Percentiles rank a stretch among this genome's conserved stretches.
These are phyloP conservation scores for Dunckerocampus dactyliophorus DNA, from an alignment of 2,113 vertebrate genomes.

Conservation along the genomic window DNA sequence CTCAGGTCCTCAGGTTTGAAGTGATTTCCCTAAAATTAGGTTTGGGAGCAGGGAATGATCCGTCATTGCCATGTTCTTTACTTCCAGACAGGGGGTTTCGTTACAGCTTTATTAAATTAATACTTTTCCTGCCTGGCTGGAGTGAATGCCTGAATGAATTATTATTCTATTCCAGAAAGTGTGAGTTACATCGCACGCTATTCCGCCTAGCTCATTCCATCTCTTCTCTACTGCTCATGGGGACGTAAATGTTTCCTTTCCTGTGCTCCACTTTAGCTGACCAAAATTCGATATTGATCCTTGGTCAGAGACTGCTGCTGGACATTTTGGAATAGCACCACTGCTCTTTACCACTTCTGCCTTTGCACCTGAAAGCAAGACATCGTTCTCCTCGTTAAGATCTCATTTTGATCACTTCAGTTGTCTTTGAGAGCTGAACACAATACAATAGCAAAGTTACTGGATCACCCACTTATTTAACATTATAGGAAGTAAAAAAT, in stretches of 20 bases:
- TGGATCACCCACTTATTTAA: too few relatives aligned
- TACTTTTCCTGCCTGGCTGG: slow-evolving; percentile 53
- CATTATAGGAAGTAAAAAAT: too few relatives aligned
- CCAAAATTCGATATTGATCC: not conserved
- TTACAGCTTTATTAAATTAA: slow-evolving; percentile 72
- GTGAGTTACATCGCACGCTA: slow-evolving; percentile 33
- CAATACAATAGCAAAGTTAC: too few relatives aligned
- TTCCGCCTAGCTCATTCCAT: slow-evolving; percentile 16
- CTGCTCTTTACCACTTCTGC: too few relatives aligned
- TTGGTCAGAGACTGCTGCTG: not conserved
- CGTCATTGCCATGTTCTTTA: slow-evolving; percentile 64
- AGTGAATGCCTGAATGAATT: slow-evolving; percentile 60
- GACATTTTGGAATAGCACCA: not conserved
- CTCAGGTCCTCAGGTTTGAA: slow-evolving; percentile 61
- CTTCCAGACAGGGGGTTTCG: slow-evolving; percentile 55
- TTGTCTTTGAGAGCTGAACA: too few relatives aligned
- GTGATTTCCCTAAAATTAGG: slow-evolving; percentile 65
- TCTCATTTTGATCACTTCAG: too few relatives aligned
- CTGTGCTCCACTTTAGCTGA: not conserved
- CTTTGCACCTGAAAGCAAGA: not conserved
- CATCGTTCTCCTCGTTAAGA: too few relatives aligned
- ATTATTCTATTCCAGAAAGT: slow-evolving; percentile 53
- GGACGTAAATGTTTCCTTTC: not conserved
- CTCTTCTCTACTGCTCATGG: slow-evolving; percentile 40
- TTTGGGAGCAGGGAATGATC: slow-evolving; percentile 60